Base-by-base conservation (phyloP, 2,888 invertebrate genomes). In the Tholera decimalis region DNA sequence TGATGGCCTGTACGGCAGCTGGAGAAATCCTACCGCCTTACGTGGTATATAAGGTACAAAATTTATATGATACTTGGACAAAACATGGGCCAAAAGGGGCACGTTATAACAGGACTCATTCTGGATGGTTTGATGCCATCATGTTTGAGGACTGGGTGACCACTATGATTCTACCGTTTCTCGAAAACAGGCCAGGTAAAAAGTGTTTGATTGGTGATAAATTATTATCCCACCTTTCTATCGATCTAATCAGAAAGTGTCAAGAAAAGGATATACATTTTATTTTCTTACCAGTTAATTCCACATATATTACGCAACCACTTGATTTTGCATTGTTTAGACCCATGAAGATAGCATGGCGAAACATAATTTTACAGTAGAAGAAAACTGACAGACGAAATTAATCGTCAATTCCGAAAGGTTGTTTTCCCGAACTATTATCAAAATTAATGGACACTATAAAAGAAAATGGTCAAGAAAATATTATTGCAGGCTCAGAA, bases 11-110 rank as follows among this genome's bases (percentile, higher is more conserved):
- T 3, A 84, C 83, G 59, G 89, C 90, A 28, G 75, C 62, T 49
- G 92, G 92, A 11, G 64, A 78, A 44, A 37, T 87, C n/a, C 68
- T 91, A 26, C 89, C 90, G 13, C 82, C 85, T 28, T 91, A 91
- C 77, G 86, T 91, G 11, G 87, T 90, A 0, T 91, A 92, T 71
- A 93, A 92, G 61, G 79, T 89, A 3, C 83, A 85, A 62, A 57
- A 89, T 60, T 39, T 92, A 20, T 90, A 85, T 37, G 43, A 61
- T 3, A 92, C 57, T n/a, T 68, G 72, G 68, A 64, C 57, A 22
- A 30, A 41, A 28, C 39, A 57, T 8, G 60, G 93, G 15, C 91
- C 90, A 59, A 41, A 51, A 62, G 59, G 84, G 37, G 50, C 85
- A 59, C 44, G 88, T n/a, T 93, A 90, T 68, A 92, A 90, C 74